phyloP scores from a whole-genome alignment of 2,113 vertebrate species.

The Empidonax alnorum region DNA sequence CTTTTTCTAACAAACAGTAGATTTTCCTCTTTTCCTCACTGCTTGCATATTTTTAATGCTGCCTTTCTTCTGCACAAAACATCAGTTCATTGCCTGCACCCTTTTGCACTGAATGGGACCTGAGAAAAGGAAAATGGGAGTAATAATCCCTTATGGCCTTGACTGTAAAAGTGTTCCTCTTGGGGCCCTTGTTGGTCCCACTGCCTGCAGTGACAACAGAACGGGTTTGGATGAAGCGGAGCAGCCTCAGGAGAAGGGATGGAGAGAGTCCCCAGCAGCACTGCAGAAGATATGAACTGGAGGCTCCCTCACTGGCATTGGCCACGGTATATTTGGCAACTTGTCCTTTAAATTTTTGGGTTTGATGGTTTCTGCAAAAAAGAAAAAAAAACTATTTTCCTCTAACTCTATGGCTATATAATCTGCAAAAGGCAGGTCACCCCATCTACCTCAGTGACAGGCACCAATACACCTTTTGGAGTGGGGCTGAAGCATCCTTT shows the following conservation, averaged over 20 bases:
- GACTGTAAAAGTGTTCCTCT: background rate
- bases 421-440: background rate
- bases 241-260: background rate
- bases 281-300: background rate
- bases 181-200: background rate
- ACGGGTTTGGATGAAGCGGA: fast-evolving
- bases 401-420: background rate
- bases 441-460: background rate
- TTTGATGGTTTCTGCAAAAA: background rate
- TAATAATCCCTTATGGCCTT: background rate
- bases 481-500: background rate
- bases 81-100: background rate
- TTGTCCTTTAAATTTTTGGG: background rate
- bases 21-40: slow-evolving; percentile 23
- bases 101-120: background rate
- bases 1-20: background rate
- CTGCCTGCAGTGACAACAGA: background rate
- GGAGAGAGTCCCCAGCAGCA: background rate
- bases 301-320: fast-evolving
- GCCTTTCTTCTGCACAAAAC: background rate
- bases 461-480: background rate
- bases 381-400: background rate
- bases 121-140: background rate
- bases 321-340: background rate
- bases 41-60: background rate